Conservation (phyloP, 2,113 vertebrate species). For the Lagopus muta region DNA sequence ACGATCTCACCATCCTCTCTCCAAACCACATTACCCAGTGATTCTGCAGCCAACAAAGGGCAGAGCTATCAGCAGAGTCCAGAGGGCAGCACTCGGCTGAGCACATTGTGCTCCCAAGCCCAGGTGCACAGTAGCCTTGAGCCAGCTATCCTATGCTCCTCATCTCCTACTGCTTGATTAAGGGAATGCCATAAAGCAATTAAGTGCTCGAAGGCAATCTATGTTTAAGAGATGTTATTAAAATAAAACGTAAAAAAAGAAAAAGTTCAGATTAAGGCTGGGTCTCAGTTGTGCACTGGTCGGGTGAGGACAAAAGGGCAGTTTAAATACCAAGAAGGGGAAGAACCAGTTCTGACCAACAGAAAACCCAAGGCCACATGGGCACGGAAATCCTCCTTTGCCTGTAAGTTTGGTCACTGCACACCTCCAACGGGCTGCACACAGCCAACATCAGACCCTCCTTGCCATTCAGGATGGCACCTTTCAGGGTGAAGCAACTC, state of each 20-base stretch:
- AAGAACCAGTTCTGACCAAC: background rate
- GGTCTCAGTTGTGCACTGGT: background rate
- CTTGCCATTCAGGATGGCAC: background rate
- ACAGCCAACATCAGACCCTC: background rate
- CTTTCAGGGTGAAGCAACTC: slow-evolving; percentile 9
- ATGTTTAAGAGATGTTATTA: background rate
- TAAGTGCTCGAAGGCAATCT: background rate
- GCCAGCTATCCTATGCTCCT: accelerated
- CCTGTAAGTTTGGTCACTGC: background rate
- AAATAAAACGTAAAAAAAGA: background rate
- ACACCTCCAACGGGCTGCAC: background rate
- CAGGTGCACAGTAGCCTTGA: background rate
- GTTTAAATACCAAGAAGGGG: background rate
- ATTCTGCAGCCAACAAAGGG: background rate
- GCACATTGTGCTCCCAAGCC: accelerated
- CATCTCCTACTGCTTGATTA: background rate
- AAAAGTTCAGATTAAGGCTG: background rate
- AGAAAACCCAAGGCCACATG: accelerated
- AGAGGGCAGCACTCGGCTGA: background rate
- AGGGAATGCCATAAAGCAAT: slow-evolving; percentile 30
- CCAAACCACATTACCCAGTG: background rate
- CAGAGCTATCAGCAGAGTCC: background rate
- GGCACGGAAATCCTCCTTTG: background rate
- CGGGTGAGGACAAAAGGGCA: slow-evolving; percentile 13
- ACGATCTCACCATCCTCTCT: background rate